Conservation (phyloP, 1,140 invertebrate species). For the Drosophila subobscura region DNA sequence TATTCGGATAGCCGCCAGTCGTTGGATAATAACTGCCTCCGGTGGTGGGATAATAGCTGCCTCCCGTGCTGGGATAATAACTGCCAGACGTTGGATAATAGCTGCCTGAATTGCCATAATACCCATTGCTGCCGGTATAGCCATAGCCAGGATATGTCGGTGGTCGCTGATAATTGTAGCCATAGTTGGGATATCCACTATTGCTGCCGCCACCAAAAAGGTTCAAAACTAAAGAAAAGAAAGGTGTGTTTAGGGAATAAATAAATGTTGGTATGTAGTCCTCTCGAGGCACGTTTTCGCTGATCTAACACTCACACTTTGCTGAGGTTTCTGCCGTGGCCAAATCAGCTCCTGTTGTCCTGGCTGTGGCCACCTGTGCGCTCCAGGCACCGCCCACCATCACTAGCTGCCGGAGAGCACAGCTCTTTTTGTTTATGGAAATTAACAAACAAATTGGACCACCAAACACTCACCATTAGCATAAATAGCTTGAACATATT, state of each 20-base stretch:
- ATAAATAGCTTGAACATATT: constrained; percentile 37
- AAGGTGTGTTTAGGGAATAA: background rate
- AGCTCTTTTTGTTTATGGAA: constrained; percentile 4
- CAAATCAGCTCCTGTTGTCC: constrained; percentile 41
- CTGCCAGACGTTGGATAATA: constrained; percentile 41
- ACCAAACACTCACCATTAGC: constrained; percentile 60
- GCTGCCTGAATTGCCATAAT: constrained; percentile 33
- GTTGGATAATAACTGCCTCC: background rate
- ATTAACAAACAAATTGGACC: constrained; percentile 34
- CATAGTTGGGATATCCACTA: constrained; percentile 59
- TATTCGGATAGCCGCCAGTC: constrained; percentile 38
- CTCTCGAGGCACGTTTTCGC: background rate
- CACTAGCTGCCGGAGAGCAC: constrained; percentile 26
- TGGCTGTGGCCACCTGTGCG: constrained; percentile 27
- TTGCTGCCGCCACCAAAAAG: constrained; percentile 62
- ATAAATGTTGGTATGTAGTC: background rate
- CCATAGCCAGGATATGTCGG: constrained; percentile 33
- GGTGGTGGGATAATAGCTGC: constrained; percentile 66
- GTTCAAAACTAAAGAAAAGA: constrained; percentile 56
- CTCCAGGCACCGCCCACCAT: constrained; percentile 30
- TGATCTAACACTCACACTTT: constrained; percentile 50
- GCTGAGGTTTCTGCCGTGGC: constrained; percentile 70
- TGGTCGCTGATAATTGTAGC: constrained; percentile 32
- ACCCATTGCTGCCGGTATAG: constrained; percentile 20
- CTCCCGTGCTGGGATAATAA: constrained; percentile 37